phyloP scores from a whole-genome alignment of 1,140 invertebrate species.

The Pseudomyrmex cubaensis region DNA sequence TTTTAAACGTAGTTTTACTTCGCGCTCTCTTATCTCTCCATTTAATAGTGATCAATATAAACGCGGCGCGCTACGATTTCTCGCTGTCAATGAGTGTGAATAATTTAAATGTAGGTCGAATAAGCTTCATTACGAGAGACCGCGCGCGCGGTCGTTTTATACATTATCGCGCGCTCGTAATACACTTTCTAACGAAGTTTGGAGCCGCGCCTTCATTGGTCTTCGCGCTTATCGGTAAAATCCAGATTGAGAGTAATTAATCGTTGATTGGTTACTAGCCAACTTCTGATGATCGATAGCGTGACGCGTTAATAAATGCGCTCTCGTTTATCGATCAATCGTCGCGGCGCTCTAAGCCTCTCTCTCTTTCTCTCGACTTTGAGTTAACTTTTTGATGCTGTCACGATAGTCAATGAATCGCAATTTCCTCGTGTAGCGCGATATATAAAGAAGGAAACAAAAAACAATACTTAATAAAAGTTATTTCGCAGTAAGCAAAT shows the following conservation, averaged over 20 bases:
- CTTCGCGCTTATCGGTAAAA: slow-evolving; percentile 20
- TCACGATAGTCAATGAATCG: slow-evolving; percentile 22
- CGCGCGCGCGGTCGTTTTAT: no score
- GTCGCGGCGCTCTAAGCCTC: not conserved
- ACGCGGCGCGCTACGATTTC: not conserved
- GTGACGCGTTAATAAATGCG: slow-evolving; percentile 23
- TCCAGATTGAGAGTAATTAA: slow-evolving; percentile 42
- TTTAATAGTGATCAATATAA: not conserved
- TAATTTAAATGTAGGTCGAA: slow-evolving; percentile 8
- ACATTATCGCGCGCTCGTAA: not conserved
- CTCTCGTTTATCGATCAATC: slow-evolving; percentile 14
- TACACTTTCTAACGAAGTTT: slow-evolving; percentile 21
- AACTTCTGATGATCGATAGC: slow-evolving; percentile 6
- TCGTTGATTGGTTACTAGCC: slow-evolving; percentile 9
- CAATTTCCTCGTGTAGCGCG: not conserved
- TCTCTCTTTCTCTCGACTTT: no score
- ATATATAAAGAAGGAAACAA: no score
- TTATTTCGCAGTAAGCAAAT: no score
- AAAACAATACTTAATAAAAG: no score
- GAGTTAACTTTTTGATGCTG: slow-evolving; percentile 2
- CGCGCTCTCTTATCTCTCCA: not conserved
- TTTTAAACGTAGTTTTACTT: not conserved
- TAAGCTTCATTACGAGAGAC: not conserved
- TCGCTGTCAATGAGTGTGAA: slow-evolving; percentile 22
- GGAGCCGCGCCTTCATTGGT: slow-evolving; percentile 2